Base-by-base conservation (phyloP, 2,888 invertebrate genomes). In the Temnothorax unifasciatus region DNA sequence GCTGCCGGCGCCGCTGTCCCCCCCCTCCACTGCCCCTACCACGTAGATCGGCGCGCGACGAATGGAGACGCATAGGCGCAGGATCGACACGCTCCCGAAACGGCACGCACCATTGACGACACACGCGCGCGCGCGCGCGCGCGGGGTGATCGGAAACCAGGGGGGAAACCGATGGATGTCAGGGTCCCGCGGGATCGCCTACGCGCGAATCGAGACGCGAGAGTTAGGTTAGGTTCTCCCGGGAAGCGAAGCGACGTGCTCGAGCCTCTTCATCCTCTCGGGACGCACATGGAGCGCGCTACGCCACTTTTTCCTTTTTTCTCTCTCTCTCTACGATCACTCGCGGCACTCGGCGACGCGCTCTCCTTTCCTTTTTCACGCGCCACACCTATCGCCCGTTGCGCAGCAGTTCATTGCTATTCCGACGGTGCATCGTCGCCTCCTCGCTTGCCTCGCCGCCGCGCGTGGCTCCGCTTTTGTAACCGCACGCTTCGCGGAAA, bases 31-130 rank as follows among this genome's bases (percentile, higher is more conserved):
- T 81, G 63, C 83, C 77, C 76, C 84, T 77, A 81, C 85, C 90
- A 63, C 85, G 86, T 88, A 86, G 85, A 88, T 90, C 85, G 82
- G 87, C 88, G 84, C 87, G 73, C 85, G 89, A 75, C 83, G 81
- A 88, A 89, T 82, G 84, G 83, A 86, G 84, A 88, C 85, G 88
- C 90, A 90, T 90, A 90, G 88, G 88, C 90, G 85, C 87, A 74
- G 88, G 66, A 83, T 83, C 6, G 34, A 34, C 34, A 34, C 34
- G 34, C 34, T 34, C 34, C 34, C 6, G 5, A 34, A 34, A 34
- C 34, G 34, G 34, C 34, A 34, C 34, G 34, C 34, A 34, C 34
- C 34, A 34, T 34, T 34, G 34, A 34, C 1, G 6, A 34, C 34
- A 34, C 34, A 47, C 63, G n/a, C 47, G n/a, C 81, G 38, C 44